phyloP scores from a whole-genome alignment of 1,140 invertebrate genomes.

The Drosophila varians region DNA sequence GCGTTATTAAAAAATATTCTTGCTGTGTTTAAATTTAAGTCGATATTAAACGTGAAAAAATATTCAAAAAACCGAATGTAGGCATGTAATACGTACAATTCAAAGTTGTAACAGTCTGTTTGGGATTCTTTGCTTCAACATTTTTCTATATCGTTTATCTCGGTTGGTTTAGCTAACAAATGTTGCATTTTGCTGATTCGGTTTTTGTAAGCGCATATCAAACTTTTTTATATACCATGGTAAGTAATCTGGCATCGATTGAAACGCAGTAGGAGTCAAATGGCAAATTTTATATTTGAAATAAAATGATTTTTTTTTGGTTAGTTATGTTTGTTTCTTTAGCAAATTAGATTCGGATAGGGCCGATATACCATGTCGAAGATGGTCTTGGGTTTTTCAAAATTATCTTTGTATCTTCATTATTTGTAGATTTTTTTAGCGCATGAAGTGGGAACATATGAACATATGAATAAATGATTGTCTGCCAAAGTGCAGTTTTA shows the following conservation, averaged over 20 bases:
- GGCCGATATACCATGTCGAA: constrained; percentile 12
- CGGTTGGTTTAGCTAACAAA: constrained; percentile 19
- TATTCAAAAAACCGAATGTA: constrained; percentile 35
- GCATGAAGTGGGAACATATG: constrained; percentile 3
- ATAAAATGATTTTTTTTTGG: constrained; percentile 15
- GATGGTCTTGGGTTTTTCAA: constrained; percentile 12
- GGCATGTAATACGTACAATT: constrained; percentile 18
- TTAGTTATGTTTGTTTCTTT: constrained; percentile 18
- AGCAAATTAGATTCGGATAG: constrained; percentile 19
- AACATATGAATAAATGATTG: constrained; percentile 49
- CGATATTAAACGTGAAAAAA: constrained; percentile 26
- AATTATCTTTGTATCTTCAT: background rate
- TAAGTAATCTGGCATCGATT: constrained; percentile 16
- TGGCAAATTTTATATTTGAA: constrained; percentile 21
- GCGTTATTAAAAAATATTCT: constrained; percentile 7
- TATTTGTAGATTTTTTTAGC: background rate
- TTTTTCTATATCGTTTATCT: constrained; percentile 13
- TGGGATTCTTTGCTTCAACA: constrained; percentile 13
- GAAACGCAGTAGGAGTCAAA: constrained; percentile 15
- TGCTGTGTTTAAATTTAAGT: constrained; percentile 17
- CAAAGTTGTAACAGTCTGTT: constrained; percentile 10
- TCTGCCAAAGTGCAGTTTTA: constrained; percentile 74
- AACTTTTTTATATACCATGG: constrained; percentile 12
- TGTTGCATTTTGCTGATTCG: constrained; percentile 20
- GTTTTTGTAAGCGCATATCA: constrained; percentile 18